Evolutionary conservation across 2,797 vertebrate species (phyloP).

Genomic region (Sardinella longiceps): DNA sequence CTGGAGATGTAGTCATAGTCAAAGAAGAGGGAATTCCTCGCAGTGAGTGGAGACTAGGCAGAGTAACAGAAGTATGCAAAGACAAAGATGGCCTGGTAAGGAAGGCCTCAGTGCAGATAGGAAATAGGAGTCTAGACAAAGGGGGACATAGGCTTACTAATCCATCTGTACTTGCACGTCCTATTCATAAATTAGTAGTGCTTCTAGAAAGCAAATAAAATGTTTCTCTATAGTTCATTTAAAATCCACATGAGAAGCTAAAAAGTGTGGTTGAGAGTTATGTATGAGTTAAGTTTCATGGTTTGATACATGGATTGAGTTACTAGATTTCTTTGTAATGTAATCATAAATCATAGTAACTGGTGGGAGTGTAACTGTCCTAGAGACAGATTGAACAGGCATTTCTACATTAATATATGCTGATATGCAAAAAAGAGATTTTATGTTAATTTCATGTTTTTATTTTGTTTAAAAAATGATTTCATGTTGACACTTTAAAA

Average conservation of each 20-base stretch:
- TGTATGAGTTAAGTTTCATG: not conserved
- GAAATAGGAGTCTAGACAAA: constrained; percentile 10
- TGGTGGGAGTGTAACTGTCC: not conserved
- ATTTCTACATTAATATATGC: too few relatives aligned
- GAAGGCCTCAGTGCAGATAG: not conserved
- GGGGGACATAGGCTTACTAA: not conserved
- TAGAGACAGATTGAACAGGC: too few relatives aligned
- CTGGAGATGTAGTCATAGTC: not conserved
- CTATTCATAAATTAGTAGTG: not conserved
- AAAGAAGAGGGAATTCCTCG: not conserved
- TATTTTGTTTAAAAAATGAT: too few relatives aligned
- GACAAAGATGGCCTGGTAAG: constrained; percentile 30
- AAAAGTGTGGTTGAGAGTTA: too few relatives aligned
- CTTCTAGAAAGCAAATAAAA: not conserved
- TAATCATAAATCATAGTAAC: constrained; percentile 3
- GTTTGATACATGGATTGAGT: not conserved
- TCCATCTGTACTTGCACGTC: not conserved
- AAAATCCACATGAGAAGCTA: too few relatives aligned
- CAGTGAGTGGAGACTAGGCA: constrained; percentile 20
- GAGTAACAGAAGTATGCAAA: not conserved
- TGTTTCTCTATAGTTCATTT: too few relatives aligned
- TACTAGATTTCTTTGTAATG: not conserved
- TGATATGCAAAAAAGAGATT: too few relatives aligned
- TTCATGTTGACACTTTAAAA: too few relatives aligned
- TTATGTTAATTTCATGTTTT: too few relatives aligned